Evolutionary conservation across 2,797 vertebrate species (phyloP), one percentile per base, ranked within the genome.

Genomic region (Eurystomus glaucurus): DNA sequence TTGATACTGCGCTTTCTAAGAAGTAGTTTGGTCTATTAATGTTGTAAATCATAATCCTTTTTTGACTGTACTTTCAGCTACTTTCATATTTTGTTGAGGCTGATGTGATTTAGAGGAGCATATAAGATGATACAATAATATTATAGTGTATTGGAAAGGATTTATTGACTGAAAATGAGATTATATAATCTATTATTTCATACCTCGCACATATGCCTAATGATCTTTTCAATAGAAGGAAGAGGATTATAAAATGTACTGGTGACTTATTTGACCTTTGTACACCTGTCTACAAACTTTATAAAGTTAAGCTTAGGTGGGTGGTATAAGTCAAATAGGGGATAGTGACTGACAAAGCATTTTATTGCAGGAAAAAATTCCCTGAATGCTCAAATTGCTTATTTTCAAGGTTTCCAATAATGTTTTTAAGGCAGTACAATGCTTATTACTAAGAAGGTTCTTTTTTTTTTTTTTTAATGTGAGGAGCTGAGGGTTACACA

Each of bases 251-350:
- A 69, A 81, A 81, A 72, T 74, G 35, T 85, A 23, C 18, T 58
- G 7, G 17, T 90, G 70, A 69, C 93, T 94, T 69, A 69, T 92
- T 65, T 94, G 68, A 95, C 60, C 65, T 93, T 94, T 91, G 68
- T 45, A 75, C 54, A 57, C 81, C 50, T 84, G 37, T 79, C 66
- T 74, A 39, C 72, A 90, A 81, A 75, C 43, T 83, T 85, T 55
- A 70, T 31, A 33, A 87, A 82, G 39, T 91, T 81, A 81, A 65
- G 37, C 25, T 90, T 76, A 83, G 65, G 21, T 84, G 68, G 12
- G 58, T 90, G 51, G 28, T 60, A 25, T 84, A 95, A 94, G 54
- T 66, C 72, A 86, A 84, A 54, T 61, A 62, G 48, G 10, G 19
- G 50, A 93, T 60, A 88, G 80, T 82, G 92, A 51, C 51, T 82